A percentile compares a stretch with the other conserved stretches of the same genome.
phyloP scores from a whole-genome alignment of 2,113 vertebrate species.

The Archocentrus centrarchus region DNA sequence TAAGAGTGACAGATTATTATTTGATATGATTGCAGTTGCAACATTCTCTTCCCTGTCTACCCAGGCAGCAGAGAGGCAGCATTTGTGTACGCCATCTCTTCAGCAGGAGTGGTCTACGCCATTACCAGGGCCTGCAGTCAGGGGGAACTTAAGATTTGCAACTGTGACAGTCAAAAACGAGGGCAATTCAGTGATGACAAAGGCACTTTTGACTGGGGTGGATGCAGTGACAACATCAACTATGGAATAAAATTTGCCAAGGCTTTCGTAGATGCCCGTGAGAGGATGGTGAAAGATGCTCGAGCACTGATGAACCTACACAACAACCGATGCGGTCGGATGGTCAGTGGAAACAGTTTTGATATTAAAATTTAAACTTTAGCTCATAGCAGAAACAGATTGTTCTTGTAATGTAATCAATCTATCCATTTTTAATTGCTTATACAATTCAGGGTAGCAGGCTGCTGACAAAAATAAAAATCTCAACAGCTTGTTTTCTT shows the following conservation, averaged over 20 bases:
- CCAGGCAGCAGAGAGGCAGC: conserved; percentile 97
- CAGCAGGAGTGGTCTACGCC: conserved; percentile 95
- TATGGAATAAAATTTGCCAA: conserved; percentile 96
- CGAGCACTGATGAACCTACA: conserved; percentile 97
- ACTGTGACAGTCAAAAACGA: conserved; percentile 90
- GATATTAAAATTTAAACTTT: neutral
- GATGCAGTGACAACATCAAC: conserved; percentile 98
- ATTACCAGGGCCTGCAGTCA: conserved; percentile 97
- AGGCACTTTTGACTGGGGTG: conserved; percentile 96
- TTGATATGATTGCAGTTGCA: neutral
- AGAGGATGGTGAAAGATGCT: conserved; percentile 94
- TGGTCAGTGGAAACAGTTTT: conserved; percentile 83
- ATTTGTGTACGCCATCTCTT: conserved; percentile 98
- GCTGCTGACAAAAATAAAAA: no score
- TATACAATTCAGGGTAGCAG: no score
- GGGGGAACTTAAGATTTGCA: conserved; percentile 93
- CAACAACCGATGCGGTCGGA: conserved; percentile 97
- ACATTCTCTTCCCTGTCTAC: neutral
- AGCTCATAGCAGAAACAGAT: neutral
- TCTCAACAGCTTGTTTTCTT: no score
- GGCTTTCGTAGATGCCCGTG: conserved; percentile 94
- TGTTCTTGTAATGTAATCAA: no score
- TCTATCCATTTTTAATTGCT: no score
- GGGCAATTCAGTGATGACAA: conserved; percentile 87
- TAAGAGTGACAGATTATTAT: neutral